Evolutionary conservation across 2,113 vertebrate species (phyloP).

Genomic region (Cochlearius cochlearius): DNA sequence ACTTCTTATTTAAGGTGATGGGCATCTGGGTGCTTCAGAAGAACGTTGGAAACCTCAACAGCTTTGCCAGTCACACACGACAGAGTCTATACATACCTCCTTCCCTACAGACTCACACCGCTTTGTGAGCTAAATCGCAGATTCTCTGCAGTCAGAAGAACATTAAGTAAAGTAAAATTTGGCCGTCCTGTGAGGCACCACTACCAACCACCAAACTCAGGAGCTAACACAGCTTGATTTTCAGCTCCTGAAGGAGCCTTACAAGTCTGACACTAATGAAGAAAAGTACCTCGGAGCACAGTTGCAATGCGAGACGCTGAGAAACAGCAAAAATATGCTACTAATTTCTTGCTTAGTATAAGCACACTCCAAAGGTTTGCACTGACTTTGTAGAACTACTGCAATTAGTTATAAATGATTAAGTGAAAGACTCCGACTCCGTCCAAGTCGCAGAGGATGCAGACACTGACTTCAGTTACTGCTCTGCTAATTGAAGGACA

Average conservation of each 20-base stretch:
- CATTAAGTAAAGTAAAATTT: not conserved
- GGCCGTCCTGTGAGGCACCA: rapidly evolving
- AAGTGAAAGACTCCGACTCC: not conserved
- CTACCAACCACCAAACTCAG: not conserved
- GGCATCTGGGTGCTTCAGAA: not conserved
- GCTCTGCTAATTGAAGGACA: not conserved
- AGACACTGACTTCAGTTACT: not conserved
- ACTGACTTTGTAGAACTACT: not conserved
- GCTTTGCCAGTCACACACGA: not conserved
- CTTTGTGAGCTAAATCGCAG: not conserved
- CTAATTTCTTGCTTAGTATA: not conserved
- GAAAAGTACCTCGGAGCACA: not conserved
- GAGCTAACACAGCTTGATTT: not conserved
- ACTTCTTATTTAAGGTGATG: not conserved
- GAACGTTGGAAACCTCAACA: not conserved
- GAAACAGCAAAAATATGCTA: not conserved
- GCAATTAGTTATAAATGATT: not conserved
- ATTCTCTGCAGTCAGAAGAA: not conserved
- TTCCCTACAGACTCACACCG: too few species aligned
- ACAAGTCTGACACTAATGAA: not conserved
- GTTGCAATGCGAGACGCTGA: not conserved
- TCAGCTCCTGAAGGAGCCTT: not conserved
- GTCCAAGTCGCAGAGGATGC: not conserved
- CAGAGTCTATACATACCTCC: not conserved
- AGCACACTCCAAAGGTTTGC: not conserved